phyloP scores from a whole-genome alignment of 1,140 invertebrate species.

The Protaetia brevitarsis region DNA sequence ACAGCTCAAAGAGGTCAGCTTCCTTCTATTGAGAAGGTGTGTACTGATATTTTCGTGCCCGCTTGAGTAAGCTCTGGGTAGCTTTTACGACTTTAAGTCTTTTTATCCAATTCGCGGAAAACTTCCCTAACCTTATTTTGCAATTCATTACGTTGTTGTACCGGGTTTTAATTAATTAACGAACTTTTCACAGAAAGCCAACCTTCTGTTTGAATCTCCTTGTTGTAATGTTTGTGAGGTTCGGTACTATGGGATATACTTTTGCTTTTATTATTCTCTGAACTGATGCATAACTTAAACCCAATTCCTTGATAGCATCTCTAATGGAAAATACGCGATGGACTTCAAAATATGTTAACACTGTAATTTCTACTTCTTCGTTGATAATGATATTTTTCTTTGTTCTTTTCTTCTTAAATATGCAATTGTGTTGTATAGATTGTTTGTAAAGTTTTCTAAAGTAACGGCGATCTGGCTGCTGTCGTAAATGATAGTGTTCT shows the following conservation, averaged over 20 bases:
- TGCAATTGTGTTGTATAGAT: background rate
- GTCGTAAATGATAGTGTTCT: background rate
- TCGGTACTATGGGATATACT: background rate
- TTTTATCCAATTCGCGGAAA: background rate
- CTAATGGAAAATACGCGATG: background rate
- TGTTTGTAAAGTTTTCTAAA: background rate
- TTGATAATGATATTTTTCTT: background rate
- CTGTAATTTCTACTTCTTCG: conserved; percentile 4
- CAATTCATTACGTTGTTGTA: background rate
- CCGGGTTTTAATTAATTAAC: background rate
- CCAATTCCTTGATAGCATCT: background rate
- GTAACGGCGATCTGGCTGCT: background rate
- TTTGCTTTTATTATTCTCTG: background rate
- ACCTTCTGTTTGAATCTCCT: background rate
- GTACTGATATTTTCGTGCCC: background rate
- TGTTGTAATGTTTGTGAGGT: background rate
- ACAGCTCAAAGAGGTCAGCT: too few species aligned
- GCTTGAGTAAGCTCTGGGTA: background rate
- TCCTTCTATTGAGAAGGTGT: too few species aligned
- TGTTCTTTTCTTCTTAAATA: background rate
- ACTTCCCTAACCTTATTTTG: background rate
- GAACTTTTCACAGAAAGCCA: background rate
- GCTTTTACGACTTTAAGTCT: background rate
- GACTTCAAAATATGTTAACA: background rate
- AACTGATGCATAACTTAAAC: background rate